Percentiles rank a stretch among this genome's conserved stretches.
These are phyloP conservation scores for Sebastes baramenuke DNA, from an alignment of 2,797 vertebrate genomes.

Conservation along the genomic window DNA sequence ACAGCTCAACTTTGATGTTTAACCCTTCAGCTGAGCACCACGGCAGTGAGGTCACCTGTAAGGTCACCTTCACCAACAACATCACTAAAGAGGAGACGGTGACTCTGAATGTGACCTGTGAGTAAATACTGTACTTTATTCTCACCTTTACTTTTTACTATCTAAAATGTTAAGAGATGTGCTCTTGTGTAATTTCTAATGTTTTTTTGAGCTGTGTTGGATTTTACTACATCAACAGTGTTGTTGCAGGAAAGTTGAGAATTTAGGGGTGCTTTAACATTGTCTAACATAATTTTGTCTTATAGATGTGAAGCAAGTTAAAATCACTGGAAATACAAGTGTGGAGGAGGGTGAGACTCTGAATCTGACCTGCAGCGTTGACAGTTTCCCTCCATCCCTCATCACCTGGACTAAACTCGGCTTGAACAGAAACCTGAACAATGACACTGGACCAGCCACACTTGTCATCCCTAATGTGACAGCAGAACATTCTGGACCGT, in stretches of 20 bases:
- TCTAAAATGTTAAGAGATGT: background rate
- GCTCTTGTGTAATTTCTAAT: background rate
- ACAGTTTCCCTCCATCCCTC: slow-evolving; percentile 51
- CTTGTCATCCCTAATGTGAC: background rate
- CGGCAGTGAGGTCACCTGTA: too few species aligned
- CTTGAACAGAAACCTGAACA: background rate
- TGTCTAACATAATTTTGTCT: background rate
- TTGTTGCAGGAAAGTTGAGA: too few species aligned
- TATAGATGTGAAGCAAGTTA: background rate
- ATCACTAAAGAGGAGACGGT: slow-evolving; percentile 2
- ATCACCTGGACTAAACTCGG: slow-evolving; percentile 20
- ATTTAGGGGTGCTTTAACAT: too few species aligned
- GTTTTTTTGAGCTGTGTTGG: background rate
- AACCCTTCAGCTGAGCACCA: too few species aligned
- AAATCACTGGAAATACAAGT: background rate
- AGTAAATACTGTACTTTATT: slow-evolving; percentile 30
- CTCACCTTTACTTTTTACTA: too few species aligned
- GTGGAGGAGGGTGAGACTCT: slow-evolving; percentile 15
- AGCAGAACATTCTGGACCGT: background rate
- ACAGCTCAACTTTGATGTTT: too few species aligned
- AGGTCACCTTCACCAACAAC: too few species aligned
- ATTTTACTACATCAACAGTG: background rate
- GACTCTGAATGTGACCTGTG: slow-evolving; percentile 49
- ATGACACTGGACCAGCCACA: background rate
- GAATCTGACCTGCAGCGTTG: slow-evolving; percentile 54